Conservation (phyloP, 2,797 vertebrate genomes). For the Cossypha polioptera region DNA sequence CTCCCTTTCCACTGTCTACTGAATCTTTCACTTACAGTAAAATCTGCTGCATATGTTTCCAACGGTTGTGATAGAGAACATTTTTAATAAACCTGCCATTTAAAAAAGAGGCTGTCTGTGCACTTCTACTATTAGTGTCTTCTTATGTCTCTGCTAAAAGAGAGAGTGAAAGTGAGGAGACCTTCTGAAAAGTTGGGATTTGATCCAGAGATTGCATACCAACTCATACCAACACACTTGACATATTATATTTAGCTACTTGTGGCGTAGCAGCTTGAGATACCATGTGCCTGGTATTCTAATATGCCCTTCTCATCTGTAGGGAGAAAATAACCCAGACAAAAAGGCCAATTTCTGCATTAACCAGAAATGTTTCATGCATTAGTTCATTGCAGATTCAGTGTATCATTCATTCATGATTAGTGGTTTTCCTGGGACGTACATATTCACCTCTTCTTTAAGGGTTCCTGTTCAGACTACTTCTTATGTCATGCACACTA, state of each 20-base stretch:
- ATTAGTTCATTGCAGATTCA: not conserved
- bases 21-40: slow-evolving; percentile 38
- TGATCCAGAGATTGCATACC: not conserved
- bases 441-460: not conserved
- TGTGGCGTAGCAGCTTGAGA: not conserved
- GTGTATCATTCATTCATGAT: not conserved
- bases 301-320: not conserved
- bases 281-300: not conserved
- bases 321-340: not conserved
- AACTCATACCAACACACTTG: not conserved
- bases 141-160: not conserved
- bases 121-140: not conserved
- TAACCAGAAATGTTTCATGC: not conserved
- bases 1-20: not conserved
- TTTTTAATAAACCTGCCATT: slow-evolving; percentile 70
- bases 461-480: not conserved
- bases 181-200: not conserved
- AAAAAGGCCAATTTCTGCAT: not conserved
- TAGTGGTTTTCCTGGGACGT: not conserved
- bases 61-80: slow-evolving; percentile 52
- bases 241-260: not conserved
- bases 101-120: slow-evolving; percentile 2
- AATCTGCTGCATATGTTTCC: slow-evolving; percentile 30
- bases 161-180: not conserved
- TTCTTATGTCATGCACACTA: not conserved